These are phyloP conservation scores for Pogonophryne albipinna DNA, from an alignment of 2,797 vertebrate genomes.

Conservation along the genomic window DNA sequence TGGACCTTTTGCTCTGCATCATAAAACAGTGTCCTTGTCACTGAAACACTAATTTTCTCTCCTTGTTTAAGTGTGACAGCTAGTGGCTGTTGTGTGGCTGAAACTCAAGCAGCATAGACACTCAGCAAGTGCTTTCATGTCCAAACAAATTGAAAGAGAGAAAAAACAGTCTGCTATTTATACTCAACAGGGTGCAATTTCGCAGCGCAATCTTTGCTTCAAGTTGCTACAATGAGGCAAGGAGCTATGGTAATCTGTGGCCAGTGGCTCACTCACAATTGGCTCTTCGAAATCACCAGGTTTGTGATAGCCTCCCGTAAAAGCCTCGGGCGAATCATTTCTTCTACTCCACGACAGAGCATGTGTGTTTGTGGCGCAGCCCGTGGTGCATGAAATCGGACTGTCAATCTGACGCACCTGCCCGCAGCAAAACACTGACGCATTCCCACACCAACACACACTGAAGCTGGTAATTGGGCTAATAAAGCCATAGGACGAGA, in stretches of 20 bases:
- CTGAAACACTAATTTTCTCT: background rate
- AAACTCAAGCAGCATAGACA: background rate
- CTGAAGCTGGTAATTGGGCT: slow-evolving; percentile 65
- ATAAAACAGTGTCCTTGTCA: slow-evolving; percentile 8
- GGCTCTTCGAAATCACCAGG: slow-evolving; percentile 45
- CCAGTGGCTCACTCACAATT: slow-evolving; percentile 50
- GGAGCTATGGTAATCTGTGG: slow-evolving; percentile 36
- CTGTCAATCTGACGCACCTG: slow-evolving; percentile 74
- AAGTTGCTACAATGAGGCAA: slow-evolving; percentile 10
- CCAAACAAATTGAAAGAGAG: background rate
- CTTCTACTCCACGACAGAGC: slow-evolving; percentile 43
- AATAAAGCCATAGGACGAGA: slow-evolving; percentile 64
- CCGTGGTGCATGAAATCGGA: slow-evolving; percentile 80
- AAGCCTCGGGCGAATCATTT: slow-evolving; percentile 59
- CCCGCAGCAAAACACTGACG: slow-evolving; percentile 46
- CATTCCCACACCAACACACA: slow-evolving; percentile 32
- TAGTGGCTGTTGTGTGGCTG: background rate
- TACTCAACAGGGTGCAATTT: background rate
- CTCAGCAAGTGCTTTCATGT: background rate
- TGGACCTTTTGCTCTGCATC: background rate
- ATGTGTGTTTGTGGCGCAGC: slow-evolving; percentile 50
- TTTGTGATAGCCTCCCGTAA: slow-evolving; percentile 54
- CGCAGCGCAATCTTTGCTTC: slow-evolving; percentile 4
- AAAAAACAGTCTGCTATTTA: background rate
- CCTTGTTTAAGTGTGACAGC: slow-evolving; percentile 10